Evolutionary conservation across 2,888 invertebrate genomes (phyloP), one percentile per base, ranked within the genome.

Genomic region (Polymixis lichenea): DNA sequence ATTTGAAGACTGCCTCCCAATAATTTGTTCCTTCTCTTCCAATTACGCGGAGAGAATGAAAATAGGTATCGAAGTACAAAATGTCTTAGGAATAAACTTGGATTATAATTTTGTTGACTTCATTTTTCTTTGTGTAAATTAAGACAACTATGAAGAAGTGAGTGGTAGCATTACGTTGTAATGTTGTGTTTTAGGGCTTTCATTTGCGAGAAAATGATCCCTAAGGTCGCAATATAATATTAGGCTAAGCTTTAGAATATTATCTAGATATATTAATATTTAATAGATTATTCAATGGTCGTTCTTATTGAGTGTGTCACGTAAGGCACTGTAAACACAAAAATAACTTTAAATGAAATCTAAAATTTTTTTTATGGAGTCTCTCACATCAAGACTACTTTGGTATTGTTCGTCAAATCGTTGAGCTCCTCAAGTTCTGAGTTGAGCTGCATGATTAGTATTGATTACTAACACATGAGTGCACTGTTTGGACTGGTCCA

Each of bases 1-100:
- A 91, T 91, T 91, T 89, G 89, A 92, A 88, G 88, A 91, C 91
- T 86, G 82, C 72, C 86, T 89, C 88, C 84, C 85, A 82, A 91
- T 91, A 90, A 93, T 93, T 93, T 91, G 91, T 92, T 91, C 89
- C 82, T 90, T 90, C 88, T 88, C 88, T 90, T 90, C 91, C 91
- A 92, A 92, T 93, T 92, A 93, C 89, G 84, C 76, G 79, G 89
- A 89, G 87, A 78, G 86, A 91, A 89, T 86, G 85, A 87, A 90
- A 91, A 61, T 79, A 65, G 66, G 89, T 90, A 91, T 89, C 88
- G 89, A 89, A 91, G 89, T 89, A 92, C 88, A 89, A 88, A 92
- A 90, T 90, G 87, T 87, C 82, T 87, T 70, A 82, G 70, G 71
- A 89, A 89, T 89, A 88, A 91, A 89, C 78, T 90, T 87, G 82